These are phyloP conservation scores for Acanthurus tractus DNA, from an alignment of 2,797 vertebrate species.

Conservation along the genomic window DNA sequence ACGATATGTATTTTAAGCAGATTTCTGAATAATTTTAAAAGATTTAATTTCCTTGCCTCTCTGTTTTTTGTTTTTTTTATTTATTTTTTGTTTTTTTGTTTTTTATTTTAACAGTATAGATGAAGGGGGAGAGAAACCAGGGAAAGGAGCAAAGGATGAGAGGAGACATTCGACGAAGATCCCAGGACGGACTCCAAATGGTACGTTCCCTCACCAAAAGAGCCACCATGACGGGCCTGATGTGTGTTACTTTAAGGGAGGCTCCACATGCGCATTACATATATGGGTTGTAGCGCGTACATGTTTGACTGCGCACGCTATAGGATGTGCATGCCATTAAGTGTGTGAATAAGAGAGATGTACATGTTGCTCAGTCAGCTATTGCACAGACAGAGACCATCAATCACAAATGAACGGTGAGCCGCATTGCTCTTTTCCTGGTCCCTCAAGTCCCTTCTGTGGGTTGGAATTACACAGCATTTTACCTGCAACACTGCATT, in stretches of 20 bases:
- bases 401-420: conserved; percentile 79
- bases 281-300: conserved; percentile 20
- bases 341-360: conserved; percentile 76
- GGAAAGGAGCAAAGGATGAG: conserved; percentile 24
- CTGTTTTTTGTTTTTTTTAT: conserved; percentile 10
- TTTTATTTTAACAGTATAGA: conserved; percentile 47
- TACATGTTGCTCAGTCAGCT: conserved; percentile 86
- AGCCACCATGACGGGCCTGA: conserved; percentile 6
- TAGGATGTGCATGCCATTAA: conserved; percentile 66
- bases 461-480: conserved; percentile 79
- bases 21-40: conserved; percentile 21
- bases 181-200: conserved; percentile 37
- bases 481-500: conserved; percentile 77
- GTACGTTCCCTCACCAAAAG: conserved; percentile 45
- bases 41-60: conserved; percentile 15
- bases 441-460: conserved; percentile 69
- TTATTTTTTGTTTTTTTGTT: conserved; percentile 28
- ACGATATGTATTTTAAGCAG: conserved; percentile 5
- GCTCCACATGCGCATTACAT: conserved; percentile 16
- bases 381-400: conserved; percentile 80
- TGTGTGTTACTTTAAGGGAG: conserved; percentile 20
- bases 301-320: conserved; percentile 36
- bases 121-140: conserved; percentile 18
- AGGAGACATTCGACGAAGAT: conserved; percentile 31
- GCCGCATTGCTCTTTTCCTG: conserved; percentile 72